Evolutionary conservation across 2,888 invertebrate genomes (phyloP).

Genomic region (Epinotia brunnichana): DNA sequence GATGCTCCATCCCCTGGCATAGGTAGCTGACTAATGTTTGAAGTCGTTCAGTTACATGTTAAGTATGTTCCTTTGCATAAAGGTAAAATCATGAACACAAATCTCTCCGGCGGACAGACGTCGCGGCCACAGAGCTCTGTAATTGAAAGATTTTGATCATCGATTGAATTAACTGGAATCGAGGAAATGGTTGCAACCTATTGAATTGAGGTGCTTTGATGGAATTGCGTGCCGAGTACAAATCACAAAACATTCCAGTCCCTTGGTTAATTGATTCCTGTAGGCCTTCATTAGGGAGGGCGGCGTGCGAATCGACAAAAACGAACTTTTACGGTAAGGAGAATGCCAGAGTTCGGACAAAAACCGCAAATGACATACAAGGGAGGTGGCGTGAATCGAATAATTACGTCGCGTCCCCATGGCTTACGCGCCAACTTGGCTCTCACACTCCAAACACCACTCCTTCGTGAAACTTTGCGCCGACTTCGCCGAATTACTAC

Average conservation of each 20-base stretch:
- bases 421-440: constrained; percentile 66
- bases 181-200: constrained; percentile 55
- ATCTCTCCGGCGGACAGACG: constrained; percentile 7
- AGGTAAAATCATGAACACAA: constrained; percentile 15
- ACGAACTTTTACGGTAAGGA: constrained; percentile 74
- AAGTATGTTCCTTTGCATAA: not conserved
- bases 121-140: constrained; percentile 4
- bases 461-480: constrained; percentile 67
- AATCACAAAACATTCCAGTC: constrained; percentile 81
- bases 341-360: constrained; percentile 68
- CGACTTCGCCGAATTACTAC: constrained; percentile 70
- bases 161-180: constrained; percentile 61
- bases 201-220: constrained; percentile 70
- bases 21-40: too few relatives aligned
- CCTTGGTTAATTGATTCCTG: constrained; percentile 80
- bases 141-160: constrained; percentile 54
- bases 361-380: constrained; percentile 78
- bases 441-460: constrained; percentile 67
- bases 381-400: constrained; percentile 71
- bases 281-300: constrained; percentile 78
- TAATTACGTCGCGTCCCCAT: constrained; percentile 64
- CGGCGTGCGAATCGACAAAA: constrained; percentile 68
- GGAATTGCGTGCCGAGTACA: constrained; percentile 73
- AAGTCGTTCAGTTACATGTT: not conserved
- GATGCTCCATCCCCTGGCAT: too few relatives aligned